phyloP scores from a whole-genome alignment of 2,113 vertebrate species.

The Trinectes maculatus region DNA sequence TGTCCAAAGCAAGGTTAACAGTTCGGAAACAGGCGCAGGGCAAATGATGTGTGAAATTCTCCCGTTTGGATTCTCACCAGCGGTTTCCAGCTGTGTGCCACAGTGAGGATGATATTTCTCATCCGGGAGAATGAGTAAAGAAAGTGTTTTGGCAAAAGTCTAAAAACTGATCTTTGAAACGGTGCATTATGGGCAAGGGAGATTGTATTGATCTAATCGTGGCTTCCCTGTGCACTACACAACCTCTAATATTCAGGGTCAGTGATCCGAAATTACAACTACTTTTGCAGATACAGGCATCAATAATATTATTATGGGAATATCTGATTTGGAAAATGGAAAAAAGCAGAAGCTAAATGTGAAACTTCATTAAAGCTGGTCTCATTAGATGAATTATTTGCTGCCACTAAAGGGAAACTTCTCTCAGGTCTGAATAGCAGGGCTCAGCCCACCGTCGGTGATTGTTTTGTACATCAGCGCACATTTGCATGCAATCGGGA shows the following conservation, averaged over 20 bases:
- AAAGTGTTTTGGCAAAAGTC: constrained; percentile 2
- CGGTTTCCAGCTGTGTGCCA: constrained; percentile 56
- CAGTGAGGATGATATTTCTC: constrained; percentile 31
- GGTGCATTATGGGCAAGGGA: constrained; percentile 8
- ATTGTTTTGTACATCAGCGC: constrained; percentile 59
- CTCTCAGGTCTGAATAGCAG: constrained; percentile 1
- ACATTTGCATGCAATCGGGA: constrained; percentile 65
- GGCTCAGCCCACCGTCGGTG: constrained; percentile 24
- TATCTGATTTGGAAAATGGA: neutral
- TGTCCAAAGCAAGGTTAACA: constrained; percentile 72
- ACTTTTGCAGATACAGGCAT: neutral
- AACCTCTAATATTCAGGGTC: constrained; percentile 16
- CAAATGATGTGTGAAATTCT: constrained; percentile 69
- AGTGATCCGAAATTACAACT: neutral
- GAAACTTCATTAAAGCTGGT: neutral
- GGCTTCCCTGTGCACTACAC: neutral
- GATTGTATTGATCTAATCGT: constrained; percentile 23
- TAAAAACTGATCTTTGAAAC: constrained; percentile 13
- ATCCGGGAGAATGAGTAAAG: constrained; percentile 1
- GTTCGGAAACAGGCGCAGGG: constrained; percentile 60
- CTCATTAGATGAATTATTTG: neutral
- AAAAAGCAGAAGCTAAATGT: neutral
- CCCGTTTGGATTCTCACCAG: constrained; percentile 37
- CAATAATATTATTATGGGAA: neutral
- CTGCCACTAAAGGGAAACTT: constrained; percentile 33